These are phyloP conservation scores for Colaptes auratus DNA, from an alignment of 2,113 vertebrate species.

Conservation along the genomic window DNA sequence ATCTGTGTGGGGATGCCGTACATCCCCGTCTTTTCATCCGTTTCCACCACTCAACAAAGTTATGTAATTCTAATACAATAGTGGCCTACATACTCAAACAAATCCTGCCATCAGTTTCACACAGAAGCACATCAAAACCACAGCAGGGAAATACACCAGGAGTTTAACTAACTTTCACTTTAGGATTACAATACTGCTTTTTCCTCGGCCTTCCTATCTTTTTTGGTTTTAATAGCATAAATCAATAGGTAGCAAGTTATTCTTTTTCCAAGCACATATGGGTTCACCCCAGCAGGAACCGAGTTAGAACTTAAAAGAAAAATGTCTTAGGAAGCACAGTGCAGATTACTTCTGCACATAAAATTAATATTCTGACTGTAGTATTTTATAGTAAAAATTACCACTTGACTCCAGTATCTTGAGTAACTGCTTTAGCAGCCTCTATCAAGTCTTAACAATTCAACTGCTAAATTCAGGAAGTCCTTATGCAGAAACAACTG, in stretches of 20 bases:
- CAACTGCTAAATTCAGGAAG: background rate
- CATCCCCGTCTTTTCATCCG: conserved; percentile 73
- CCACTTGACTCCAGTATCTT: background rate
- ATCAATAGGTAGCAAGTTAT: background rate
- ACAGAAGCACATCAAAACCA: conserved; percentile 68
- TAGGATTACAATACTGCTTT: too few species aligned
- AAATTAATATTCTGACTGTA: background rate
- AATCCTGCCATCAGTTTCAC: conserved; percentile 85
- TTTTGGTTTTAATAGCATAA: background rate
- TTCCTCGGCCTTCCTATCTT: too few species aligned
- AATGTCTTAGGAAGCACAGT: background rate
- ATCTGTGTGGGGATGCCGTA: conserved; percentile 41
- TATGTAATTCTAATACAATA: conserved; percentile 91
- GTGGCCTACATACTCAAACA: conserved; percentile 92
- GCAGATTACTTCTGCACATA: background rate
- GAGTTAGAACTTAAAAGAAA: background rate
- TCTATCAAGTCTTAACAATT: background rate
- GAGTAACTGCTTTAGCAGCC: background rate
- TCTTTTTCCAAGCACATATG: background rate
- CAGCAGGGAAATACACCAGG: background rate
- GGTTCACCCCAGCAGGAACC: background rate
- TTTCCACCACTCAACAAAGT: conserved; percentile 80
- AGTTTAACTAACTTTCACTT: conserved; percentile 28
- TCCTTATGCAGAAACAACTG: background rate
- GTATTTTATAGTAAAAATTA: background rate